Percentiles rank a stretch among this genome's conserved stretches.
Conservation (phyloP, 2,888 invertebrate species). For the Endomychus coccineus region DNA sequence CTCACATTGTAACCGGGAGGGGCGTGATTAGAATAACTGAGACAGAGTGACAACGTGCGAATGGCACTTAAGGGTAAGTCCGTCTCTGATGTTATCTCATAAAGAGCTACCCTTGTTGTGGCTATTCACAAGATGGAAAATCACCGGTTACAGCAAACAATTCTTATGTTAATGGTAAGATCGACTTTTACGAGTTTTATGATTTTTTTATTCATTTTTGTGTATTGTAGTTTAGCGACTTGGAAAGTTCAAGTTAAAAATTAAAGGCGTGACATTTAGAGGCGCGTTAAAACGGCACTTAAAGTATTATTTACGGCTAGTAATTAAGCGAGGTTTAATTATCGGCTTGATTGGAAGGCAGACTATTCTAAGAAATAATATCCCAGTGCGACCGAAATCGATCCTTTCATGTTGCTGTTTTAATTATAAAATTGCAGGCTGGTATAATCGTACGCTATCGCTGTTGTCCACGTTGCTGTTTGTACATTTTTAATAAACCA, state of each 20-base stretch:
- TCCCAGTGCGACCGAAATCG: conserved; percentile 22
- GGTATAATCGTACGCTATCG: conserved; percentile 10
- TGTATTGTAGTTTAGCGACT: conserved; percentile 7
- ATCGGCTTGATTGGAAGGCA: conserved; percentile 40
- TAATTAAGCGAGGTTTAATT: conserved; percentile 45
- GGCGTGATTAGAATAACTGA: no score
- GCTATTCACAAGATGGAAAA: no score
- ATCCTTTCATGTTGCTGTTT: conserved; percentile 22
- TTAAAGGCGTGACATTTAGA: conserved; percentile 44
- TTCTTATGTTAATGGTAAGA: conserved; percentile 28
- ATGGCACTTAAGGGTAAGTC: no score
- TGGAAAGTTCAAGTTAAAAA: conserved; percentile 36
- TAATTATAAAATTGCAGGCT: conserved; percentile 24
- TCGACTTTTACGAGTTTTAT: conserved; percentile 39
- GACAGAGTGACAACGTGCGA: no score
- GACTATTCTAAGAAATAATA: conserved; percentile 41
- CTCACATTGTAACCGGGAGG: no score
- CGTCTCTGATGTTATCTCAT: no score
- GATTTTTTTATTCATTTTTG: conserved; percentile 31
- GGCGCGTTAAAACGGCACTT: conserved; percentile 45
- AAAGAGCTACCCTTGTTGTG: no score
- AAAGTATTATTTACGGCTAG: conserved; percentile 45
- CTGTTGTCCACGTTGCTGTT: conserved; percentile 10
- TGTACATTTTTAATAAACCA: conserved; percentile 6
- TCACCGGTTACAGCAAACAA: no score